Percentiles rank a stretch among this genome's conserved stretches.
These are phyloP conservation scores for Prochilodus magdalenae DNA, from an alignment of 2,113 vertebrate genomes.

Conservation along the genomic window DNA sequence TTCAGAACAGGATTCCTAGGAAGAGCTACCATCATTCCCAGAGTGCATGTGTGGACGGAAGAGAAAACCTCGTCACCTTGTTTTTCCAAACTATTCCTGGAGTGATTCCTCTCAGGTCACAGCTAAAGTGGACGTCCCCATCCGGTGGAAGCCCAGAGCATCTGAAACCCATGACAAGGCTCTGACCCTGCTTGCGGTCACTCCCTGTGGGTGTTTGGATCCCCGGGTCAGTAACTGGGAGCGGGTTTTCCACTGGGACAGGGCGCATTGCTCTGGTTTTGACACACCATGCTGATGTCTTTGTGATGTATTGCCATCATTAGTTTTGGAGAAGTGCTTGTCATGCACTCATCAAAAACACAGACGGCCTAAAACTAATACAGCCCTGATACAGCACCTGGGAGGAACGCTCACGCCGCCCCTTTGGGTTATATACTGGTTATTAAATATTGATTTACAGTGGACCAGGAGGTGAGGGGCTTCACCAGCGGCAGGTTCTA, in stretches of 20 bases:
- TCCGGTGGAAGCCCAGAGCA: no score
- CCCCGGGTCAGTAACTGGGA: not conserved
- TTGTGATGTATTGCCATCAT: constrained; percentile 51
- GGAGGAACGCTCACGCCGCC: constrained; percentile 10
- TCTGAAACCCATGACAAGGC: no score
- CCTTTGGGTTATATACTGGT: constrained; percentile 38
- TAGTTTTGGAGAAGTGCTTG: constrained; percentile 36
- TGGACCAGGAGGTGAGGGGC: constrained; percentile 51
- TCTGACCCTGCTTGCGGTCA: no score
- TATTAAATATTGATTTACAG: constrained; percentile 70
- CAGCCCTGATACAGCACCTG: constrained; percentile 24
- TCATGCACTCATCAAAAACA: constrained; percentile 20
- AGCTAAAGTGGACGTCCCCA: no score
- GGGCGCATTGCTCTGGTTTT: not conserved
- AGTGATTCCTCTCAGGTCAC: no score
- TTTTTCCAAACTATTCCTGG: no score
- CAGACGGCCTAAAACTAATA: constrained; percentile 16
- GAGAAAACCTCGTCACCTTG: no score
- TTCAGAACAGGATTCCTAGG: no score
- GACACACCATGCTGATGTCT: constrained; percentile 25
- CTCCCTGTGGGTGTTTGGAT: no score
- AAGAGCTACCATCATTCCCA: no score
- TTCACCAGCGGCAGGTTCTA: constrained; percentile 49
- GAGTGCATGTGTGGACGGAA: no score
- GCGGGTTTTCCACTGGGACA: not conserved